phyloP scores from a whole-genome alignment of 2,113 vertebrate genomes.

The Melanostigma gelatinosum region DNA sequence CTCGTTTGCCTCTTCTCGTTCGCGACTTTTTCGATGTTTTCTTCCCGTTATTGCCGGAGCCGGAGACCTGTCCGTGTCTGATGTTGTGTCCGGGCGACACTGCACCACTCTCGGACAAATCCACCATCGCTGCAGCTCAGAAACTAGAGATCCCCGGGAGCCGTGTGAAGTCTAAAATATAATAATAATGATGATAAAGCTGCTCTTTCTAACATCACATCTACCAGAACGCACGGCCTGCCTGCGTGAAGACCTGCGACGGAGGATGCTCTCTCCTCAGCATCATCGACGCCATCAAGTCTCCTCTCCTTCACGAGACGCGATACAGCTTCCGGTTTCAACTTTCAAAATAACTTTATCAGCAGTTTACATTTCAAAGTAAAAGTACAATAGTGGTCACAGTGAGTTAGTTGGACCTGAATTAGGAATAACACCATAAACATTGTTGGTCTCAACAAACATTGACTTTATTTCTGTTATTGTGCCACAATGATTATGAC shows the following conservation, averaged over 20 bases:
- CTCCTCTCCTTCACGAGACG: fast-evolving
- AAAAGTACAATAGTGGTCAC: neutral
- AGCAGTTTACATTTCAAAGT: neutral
- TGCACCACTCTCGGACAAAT: constrained; percentile 39
- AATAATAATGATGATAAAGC: neutral
- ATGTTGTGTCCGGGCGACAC: constrained; percentile 45
- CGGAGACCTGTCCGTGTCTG: constrained; percentile 66
- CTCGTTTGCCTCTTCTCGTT: constrained; percentile 80
- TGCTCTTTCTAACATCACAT: neutral
- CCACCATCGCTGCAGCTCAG: constrained; percentile 62
- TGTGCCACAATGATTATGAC: neutral
- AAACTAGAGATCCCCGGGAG: neutral
- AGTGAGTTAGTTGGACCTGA: neutral
- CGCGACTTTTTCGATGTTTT: constrained; percentile 72
- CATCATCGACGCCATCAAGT: constrained; percentile 32
- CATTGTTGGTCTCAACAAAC: neutral
- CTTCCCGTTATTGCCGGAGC: constrained; percentile 50
- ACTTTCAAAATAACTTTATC: constrained; percentile 39
- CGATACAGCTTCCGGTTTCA: neutral
- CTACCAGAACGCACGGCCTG: neutral
- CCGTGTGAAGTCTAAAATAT: neutral
- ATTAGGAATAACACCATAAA: neutral
- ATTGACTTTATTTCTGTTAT: neutral
- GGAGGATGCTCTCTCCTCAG: constrained; percentile 71
- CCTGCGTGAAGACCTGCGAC: neutral